These are phyloP conservation scores for Trileptium ribeirensis DNA, from an alignment of 2,888 invertebrate genomes.

Conservation along the genomic window DNA sequence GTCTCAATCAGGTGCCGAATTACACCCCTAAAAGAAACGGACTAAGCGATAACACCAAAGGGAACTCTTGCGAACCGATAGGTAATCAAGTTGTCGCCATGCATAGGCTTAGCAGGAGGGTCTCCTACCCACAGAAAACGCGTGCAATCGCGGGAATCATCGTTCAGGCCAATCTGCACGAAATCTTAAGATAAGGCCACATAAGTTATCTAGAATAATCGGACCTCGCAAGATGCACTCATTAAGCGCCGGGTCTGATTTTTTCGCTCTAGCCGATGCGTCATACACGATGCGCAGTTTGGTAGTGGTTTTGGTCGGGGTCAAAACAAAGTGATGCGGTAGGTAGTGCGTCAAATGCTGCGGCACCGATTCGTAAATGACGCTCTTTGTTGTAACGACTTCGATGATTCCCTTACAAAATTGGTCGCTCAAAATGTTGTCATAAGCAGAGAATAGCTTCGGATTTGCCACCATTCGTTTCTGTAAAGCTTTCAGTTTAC, in stretches of 20 bases:
- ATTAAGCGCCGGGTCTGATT: background rate
- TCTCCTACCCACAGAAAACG: background rate
- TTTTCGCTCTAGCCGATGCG: conserved; percentile 10
- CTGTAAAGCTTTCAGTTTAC: background rate
- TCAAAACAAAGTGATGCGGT: conserved; percentile 11
- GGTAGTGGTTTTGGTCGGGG: background rate
- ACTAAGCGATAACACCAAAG: background rate
- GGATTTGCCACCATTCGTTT: background rate
- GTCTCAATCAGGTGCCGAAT: background rate
- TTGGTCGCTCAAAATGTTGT: background rate
- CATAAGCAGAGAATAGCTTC: background rate
- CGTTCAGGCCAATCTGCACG: conserved; percentile 1
- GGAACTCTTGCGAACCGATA: background rate
- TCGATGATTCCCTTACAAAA: background rate
- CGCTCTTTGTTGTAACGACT: background rate
- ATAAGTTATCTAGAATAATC: conserved; percentile 5
- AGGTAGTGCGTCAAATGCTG: conserved; percentile 12
- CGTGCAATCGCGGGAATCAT: background rate
- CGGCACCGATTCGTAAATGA: background rate
- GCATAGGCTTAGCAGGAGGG: background rate
- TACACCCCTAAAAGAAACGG: background rate
- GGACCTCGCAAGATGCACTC: background rate
- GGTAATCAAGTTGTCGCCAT: background rate
- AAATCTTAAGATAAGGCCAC: background rate
- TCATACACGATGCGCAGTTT: conserved; percentile 14